A percentile compares a stretch with the other conserved stretches of the same genome.
Conservation (phyloP, 2,797 vertebrate genomes). For the Phoebastria nigripes region DNA sequence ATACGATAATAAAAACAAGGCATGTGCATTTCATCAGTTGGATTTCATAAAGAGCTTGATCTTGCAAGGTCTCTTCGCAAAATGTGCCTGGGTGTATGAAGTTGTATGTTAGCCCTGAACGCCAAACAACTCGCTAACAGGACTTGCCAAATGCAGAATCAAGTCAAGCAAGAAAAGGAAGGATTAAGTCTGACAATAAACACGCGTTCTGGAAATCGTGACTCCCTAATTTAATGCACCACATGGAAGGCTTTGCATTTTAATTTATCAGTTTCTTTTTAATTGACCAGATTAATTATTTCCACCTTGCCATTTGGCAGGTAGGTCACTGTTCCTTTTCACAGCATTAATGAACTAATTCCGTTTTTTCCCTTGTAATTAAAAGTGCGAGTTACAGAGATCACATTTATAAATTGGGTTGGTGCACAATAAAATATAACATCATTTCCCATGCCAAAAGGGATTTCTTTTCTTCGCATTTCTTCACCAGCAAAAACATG, state of each 20-base stretch:
- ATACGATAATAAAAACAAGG: neutral
- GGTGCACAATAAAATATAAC: conserved; percentile 49
- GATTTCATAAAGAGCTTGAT: conserved; percentile 5
- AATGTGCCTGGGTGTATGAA: neutral
- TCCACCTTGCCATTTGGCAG: conserved; percentile 79
- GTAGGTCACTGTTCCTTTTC: conserved; percentile 75
- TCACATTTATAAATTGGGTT: conserved; percentile 60
- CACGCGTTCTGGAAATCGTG: neutral
- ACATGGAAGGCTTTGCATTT: conserved; percentile 63
- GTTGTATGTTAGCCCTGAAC: neutral
- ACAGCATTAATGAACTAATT: conserved; percentile 75
- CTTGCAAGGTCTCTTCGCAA: conserved; percentile 7
- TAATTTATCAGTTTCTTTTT: conserved; percentile 76
- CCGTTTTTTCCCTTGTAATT: conserved; percentile 68
- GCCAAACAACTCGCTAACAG: neutral
- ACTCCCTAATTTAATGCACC: conserved; percentile 43
- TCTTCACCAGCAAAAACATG: neutral
- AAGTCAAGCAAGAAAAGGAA: neutral
- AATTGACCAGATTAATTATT: conserved; percentile 82
- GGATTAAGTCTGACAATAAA: conserved; percentile 40
- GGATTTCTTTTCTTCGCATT: conserved; percentile 27
- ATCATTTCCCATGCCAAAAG: conserved; percentile 42
- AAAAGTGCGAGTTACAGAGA: conserved; percentile 66
- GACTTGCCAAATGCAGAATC: conserved; percentile 20
- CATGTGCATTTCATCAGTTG: neutral